A percentile compares a stretch with the other conserved stretches of the same genome.
These are phyloP conservation scores for Australoheros facetus DNA, from an alignment of 2,797 vertebrate genomes.

Conservation along the genomic window DNA sequence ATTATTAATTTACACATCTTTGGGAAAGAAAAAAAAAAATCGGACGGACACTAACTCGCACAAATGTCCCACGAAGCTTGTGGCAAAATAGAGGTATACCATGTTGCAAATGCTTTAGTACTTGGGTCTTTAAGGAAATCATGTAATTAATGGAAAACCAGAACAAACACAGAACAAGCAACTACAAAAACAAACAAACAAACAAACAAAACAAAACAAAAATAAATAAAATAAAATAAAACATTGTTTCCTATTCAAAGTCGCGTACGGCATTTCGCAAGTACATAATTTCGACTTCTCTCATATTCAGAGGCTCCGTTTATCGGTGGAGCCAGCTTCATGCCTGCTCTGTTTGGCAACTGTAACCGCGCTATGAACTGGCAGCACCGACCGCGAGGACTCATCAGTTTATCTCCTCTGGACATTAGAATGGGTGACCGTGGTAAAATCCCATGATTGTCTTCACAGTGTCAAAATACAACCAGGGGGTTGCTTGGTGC, in stretches of 20 bases:
- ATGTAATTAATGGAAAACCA: conserved; percentile 77
- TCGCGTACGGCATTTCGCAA: conserved; percentile 78
- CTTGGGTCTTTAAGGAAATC: conserved; percentile 83
- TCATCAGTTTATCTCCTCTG: conserved; percentile 71
- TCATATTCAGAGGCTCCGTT: conserved; percentile 70
- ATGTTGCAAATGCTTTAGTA: conserved; percentile 97
- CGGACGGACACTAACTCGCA: conserved; percentile 91
- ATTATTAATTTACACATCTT: conserved; percentile 94
- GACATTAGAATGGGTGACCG: conserved; percentile 55
- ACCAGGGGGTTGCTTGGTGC: conserved; percentile 85
- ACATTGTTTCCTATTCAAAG: conserved; percentile 78
- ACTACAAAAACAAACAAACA: too few species aligned
- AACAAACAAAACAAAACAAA: too few species aligned
- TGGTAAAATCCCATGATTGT: conserved; percentile 95
- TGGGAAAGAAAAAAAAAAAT: conserved; percentile 85
- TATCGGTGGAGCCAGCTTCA: conserved; percentile 66
- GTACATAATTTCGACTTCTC: conserved; percentile 75
- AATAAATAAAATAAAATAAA: conserved; percentile 60
- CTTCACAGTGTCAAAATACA: conserved; percentile 98
- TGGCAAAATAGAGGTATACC: conserved; percentile 98
- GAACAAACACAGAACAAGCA: too few species aligned
- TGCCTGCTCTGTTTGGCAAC: conserved; percentile 84
- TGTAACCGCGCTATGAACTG: conserved; percentile 79
- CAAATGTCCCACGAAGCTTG: conserved; percentile 89
- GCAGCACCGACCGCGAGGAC: conserved; percentile 79